Conservation (phyloP, 2,113 vertebrate species). For the Spermophilus dauricus region DNA sequence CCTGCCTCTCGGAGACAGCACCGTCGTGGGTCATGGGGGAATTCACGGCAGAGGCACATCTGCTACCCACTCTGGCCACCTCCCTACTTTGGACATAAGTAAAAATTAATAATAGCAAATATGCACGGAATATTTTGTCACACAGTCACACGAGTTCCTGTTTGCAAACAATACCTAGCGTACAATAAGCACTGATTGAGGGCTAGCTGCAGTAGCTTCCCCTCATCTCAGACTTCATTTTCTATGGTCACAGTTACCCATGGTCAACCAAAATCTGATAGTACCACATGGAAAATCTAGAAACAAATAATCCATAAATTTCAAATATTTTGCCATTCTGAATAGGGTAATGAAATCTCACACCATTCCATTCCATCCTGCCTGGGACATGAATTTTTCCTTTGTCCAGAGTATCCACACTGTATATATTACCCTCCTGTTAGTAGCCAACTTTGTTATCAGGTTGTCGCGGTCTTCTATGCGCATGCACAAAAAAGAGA, state of each 20-base stretch:
- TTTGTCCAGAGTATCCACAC: background rate
- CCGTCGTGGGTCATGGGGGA: too few species aligned
- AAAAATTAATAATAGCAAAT: background rate
- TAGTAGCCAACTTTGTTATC: background rate
- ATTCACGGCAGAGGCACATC: background rate
- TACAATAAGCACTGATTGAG: accelerated
- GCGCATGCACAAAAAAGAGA: too few species aligned
- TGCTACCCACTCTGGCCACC: background rate
- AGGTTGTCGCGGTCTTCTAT: background rate
- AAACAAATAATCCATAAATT: background rate
- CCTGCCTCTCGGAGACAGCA: accelerated
- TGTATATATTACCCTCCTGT: background rate
- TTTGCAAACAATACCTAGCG: background rate
- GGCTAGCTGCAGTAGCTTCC: accelerated
- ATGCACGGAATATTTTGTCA: accelerated
- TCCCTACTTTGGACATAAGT: background rate
- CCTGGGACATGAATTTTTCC: background rate
- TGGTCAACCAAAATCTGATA: background rate
- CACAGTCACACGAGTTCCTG: accelerated
- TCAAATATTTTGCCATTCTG: background rate
- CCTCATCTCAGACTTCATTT: background rate
- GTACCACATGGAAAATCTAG: background rate
- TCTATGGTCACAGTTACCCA: background rate
- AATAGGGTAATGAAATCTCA: background rate
- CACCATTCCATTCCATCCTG: background rate